These are phyloP conservation scores for Eupithecia subumbrata DNA, from an alignment of 2,888 invertebrate species.

Conservation along the genomic window DNA sequence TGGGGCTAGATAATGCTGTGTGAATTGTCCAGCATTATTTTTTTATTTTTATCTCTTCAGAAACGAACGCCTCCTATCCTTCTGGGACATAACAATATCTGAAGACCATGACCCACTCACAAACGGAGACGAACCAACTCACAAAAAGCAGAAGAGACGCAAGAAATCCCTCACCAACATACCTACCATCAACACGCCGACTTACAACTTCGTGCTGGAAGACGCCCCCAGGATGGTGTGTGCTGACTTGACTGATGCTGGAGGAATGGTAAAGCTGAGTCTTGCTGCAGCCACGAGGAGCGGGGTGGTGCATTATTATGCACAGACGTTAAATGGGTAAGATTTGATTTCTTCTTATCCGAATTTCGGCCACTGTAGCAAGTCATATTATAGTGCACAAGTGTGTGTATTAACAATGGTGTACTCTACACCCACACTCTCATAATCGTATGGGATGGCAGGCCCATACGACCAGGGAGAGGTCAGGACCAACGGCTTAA, in stretches of 20 bases:
- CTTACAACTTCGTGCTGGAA: conserved; percentile 87
- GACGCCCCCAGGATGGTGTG: conserved; percentile 84
- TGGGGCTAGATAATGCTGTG: no score
- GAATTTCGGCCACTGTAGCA: no score
- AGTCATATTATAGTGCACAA: no score
- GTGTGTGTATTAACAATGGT: no score
- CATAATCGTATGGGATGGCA: no score
- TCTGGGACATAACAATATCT: conserved; percentile 76
- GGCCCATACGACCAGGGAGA: no score
- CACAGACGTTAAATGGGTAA: conserved; percentile 90
- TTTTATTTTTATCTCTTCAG: conserved; percentile 52
- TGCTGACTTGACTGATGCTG: conserved; percentile 77
- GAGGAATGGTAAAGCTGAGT: conserved; percentile 79
- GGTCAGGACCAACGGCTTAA: no score
- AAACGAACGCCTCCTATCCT: conserved; percentile 76
- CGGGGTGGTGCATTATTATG: conserved; percentile 91
- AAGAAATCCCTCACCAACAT: conserved; percentile 59
- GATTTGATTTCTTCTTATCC: no score
- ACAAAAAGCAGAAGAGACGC: conserved; percentile 69
- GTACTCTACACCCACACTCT: no score
- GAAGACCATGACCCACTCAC: conserved; percentile 58
- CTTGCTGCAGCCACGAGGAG: conserved; percentile 87
- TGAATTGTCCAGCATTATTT: no score
- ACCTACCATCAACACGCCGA: conserved; percentile 52
- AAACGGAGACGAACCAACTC: conserved; percentile 66